phyloP scores from a whole-genome alignment of 2,113 vertebrate genomes.

The Dromiciops gliroides region DNA sequence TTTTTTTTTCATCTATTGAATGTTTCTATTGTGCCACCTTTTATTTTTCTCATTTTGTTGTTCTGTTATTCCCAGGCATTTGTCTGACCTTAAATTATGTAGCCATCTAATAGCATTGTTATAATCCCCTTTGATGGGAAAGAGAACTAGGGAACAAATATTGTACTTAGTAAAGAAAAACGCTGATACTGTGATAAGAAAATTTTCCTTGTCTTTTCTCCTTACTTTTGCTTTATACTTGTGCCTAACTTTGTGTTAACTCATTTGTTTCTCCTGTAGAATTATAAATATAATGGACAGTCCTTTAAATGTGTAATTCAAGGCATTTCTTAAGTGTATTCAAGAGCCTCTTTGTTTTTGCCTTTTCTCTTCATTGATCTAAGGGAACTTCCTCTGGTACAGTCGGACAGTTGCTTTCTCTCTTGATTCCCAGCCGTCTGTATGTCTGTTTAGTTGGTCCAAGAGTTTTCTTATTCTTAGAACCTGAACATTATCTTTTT shows the following conservation, averaged over 20 bases:
- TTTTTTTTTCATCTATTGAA: conserved; percentile 71
- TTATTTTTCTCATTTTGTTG: conserved; percentile 63
- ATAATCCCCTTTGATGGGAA: conserved; percentile 14
- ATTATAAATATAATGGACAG: conserved; percentile 38
- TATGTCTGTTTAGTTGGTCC: not conserved
- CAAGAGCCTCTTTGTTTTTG: not conserved
- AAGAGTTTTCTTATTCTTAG: not conserved
- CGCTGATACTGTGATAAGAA: conserved; percentile 37
- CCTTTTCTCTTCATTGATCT: conserved; percentile 3
- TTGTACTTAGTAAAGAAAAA: conserved; percentile 11
- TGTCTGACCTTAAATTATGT: conserved; percentile 59
- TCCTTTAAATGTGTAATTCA: conserved; percentile 13
- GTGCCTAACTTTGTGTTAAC: conserved; percentile 38
- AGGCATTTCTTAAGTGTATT: conserved; percentile 6
- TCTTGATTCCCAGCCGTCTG: not conserved
- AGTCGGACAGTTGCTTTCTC: not conserved
- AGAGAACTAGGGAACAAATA: conserved; percentile 41
- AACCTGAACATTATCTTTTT: not conserved
- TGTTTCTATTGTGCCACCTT: conserved; percentile 37
- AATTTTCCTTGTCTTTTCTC: not conserved
- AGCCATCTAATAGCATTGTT: conserved; percentile 36
- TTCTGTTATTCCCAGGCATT: conserved; percentile 40
- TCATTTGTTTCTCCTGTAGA: conserved; percentile 26
- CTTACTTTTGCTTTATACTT: not conserved
- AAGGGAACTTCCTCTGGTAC: not conserved